phyloP scores from a whole-genome alignment of 2,888 invertebrate genomes.

The Cephus runcator region DNA sequence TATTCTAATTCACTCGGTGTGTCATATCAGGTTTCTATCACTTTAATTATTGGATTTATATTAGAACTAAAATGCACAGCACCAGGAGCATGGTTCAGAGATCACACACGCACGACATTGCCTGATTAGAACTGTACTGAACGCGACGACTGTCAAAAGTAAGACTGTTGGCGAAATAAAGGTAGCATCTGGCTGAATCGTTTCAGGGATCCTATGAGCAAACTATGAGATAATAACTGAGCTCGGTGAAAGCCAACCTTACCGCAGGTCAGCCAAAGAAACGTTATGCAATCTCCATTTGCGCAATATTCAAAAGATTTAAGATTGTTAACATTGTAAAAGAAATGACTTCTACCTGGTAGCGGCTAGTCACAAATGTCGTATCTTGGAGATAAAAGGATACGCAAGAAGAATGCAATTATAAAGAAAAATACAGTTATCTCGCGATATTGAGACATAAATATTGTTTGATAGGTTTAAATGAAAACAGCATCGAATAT shows the following conservation, averaged over 20 bases:
- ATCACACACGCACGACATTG: background rate
- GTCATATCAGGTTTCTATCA: background rate
- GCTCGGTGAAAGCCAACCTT: slow-evolving; percentile 56
- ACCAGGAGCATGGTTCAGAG: background rate
- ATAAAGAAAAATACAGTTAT: background rate
- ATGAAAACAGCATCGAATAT: slow-evolving; percentile 51
- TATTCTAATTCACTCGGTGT: background rate
- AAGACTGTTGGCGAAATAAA: background rate
- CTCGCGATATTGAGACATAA: background rate
- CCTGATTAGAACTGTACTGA: background rate
- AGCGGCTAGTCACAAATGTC: background rate
- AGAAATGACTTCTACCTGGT: slow-evolving; percentile 15
- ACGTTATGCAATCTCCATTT: slow-evolving; percentile 48
- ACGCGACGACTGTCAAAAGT: slow-evolving; percentile 12
- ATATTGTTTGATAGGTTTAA: slow-evolving; percentile 31
- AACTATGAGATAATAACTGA: slow-evolving; percentile 53
- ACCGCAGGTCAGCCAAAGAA: slow-evolving; percentile 43
- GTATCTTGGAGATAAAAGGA: background rate
- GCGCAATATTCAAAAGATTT: slow-evolving; percentile 51
- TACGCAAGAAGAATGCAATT: no score
- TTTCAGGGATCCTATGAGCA: slow-evolving; percentile 3
- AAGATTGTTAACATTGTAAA: slow-evolving; percentile 28
- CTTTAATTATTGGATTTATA: background rate
- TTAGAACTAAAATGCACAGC: background rate
- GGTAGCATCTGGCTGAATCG: background rate